Evolutionary conservation across 2,888 invertebrate species (phyloP), one percentile per base, ranked within the genome.

Genomic region (Chymomyza amoena): DNA sequence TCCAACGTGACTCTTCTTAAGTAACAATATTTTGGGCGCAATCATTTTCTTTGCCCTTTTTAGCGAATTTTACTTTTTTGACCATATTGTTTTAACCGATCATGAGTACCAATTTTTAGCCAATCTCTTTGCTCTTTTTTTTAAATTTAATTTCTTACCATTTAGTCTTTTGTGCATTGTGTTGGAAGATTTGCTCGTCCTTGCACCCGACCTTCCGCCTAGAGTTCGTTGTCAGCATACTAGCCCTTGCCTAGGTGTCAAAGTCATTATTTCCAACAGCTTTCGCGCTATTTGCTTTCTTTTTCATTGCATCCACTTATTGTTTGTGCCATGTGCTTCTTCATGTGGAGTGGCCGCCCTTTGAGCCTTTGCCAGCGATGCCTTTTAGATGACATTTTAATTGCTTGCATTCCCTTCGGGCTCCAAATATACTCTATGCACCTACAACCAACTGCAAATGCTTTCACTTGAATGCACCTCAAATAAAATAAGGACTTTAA

Each of bases 331-430:
- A 13, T 13, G 13, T 45, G 39, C 39, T 45, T 45, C 39, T 45
- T 45, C 13, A 45, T 45, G 3, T 45, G 13, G 13, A 45, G 39
- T 45, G 39, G 39, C 39, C 13, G 39, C 13, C 13, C 39, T 45
- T 45, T 45, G 13, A 45, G 39, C 39, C 39, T 75, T 56, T 39
- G 61, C 36, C 62, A 18, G n/a, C 59, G 59, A 28, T 64, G 18
- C 36, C 25, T 61, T 39, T 64, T 66, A 86, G 86, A 86, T 84
- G 84, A 80, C 80, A 84, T 86, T 84, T 80, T 86, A 84, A 86
- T 87, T 86, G 84, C 75, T 74, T 80, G 65, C 70, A 13, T 45
- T 45, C 39, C 61, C 67, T 66, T 77, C 64, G 50, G 56, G 61
- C 59, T 79, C 73, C 76, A 79, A 84, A 45, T 45, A 45, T 45